Base-by-base conservation (phyloP, 2,113 vertebrate genomes). In the Oxygymnocypris stewartii region DNA sequence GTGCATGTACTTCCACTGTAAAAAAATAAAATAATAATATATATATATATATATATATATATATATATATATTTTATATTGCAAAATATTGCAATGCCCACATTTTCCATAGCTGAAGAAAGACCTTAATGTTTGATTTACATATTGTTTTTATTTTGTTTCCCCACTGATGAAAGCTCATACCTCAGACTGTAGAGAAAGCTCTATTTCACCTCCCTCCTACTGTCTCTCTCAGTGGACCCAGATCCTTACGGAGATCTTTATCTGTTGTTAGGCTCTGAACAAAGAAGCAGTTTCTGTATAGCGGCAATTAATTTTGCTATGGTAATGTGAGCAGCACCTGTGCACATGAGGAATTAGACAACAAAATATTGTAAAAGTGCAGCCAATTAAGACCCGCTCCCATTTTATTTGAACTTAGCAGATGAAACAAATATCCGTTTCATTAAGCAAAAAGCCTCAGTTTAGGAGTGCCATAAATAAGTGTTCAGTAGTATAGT, bases 351-450 rank as follows among this genome's bases (percentile, higher is more conserved):
- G 67, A 92, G 81, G 84, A 91, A 87, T 94, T 92, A 93, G 84
- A 90, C 59, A 85, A 90, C 87, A 91, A 93, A 92, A 90, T 89
- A 90, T 90, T 89, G 86, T 89, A 90, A 91, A 90, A 89, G 85
- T 85, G 6, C 76, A 87, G 88, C 88, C 91, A 91, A 93, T 93
- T 94, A 93, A 85, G 0, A 0, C 67, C 35, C 79, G 86, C 85
- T 85, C 4, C 13, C 83, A 79, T 88, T 84, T 87, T 51, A 89
- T 93, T 93, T 93, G 92, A 94, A 91, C 89, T 91, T 86, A 40
- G 65, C 87, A 87, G 85, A 81, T 88, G 90, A 85, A 75, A 91
- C 82, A 82, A 76, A 92, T 25, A 86, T 88, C 0, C 20, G 86
- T 91, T 91, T 90, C 85, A 91, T 92, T 90, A 90, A 12, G 88